phyloP scores from a whole-genome alignment of 2,797 vertebrate genomes.

The Thunnus albacares region DNA sequence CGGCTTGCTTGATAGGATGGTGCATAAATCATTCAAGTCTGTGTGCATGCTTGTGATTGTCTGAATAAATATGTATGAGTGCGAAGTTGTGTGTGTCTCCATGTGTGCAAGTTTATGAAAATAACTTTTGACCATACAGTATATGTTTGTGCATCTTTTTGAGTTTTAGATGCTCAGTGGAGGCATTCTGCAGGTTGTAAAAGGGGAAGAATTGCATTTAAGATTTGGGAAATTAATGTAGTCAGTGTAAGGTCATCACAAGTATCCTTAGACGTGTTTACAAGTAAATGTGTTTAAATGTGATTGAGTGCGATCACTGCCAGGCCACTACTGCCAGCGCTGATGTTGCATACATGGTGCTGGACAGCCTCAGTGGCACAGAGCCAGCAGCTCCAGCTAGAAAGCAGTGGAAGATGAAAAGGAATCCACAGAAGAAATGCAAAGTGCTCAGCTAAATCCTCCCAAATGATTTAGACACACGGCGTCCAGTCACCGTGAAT shows the following conservation, averaged over 20 bases:
- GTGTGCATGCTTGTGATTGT: background rate
- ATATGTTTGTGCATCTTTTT: too few species aligned
- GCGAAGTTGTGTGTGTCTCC: background rate
- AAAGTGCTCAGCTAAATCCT: conserved; percentile 55
- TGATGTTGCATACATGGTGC: conserved; percentile 12
- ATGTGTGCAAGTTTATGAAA: background rate
- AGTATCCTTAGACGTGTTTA: background rate
- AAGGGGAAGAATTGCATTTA: background rate
- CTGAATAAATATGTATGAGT: conserved; percentile 18
- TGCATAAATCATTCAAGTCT: conserved; percentile 8
- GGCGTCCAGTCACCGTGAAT: conserved; percentile 13
- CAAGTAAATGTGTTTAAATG: conserved; percentile 4
- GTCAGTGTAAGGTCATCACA: background rate
- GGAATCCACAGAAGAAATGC: conserved; percentile 47
- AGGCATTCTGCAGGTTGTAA: background rate
- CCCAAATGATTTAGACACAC: conserved; percentile 51
- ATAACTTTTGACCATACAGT: background rate
- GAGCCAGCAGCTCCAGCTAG: conserved; percentile 44
- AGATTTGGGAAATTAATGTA: background rate
- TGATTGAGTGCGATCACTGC: background rate
- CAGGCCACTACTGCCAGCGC: background rate
- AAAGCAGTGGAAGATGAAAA: conserved; percentile 65
- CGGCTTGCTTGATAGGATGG: background rate
- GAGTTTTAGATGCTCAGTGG: background rate
- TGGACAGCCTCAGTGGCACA: conserved; percentile 25